These are phyloP conservation scores for Montipora efflorescens DNA, from an alignment of 64 coral and sea anemone species.

Conservation along the genomic window DNA sequence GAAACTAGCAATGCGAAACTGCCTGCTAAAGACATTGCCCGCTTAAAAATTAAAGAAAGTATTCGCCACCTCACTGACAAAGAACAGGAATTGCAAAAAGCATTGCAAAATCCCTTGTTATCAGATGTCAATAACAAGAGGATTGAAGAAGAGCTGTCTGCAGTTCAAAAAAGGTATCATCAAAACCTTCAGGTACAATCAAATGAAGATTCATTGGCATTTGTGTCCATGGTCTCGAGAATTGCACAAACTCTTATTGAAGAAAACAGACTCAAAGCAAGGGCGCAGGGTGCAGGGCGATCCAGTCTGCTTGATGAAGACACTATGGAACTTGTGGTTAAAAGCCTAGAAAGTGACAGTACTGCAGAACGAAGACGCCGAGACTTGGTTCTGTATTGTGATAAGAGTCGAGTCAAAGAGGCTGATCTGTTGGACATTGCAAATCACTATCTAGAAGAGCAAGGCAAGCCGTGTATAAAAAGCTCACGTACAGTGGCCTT, in stretches of 20 bases:
- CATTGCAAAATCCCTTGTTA: not conserved
- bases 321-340: no score
- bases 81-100: not conserved
- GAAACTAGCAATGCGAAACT: constrained; percentile 22
- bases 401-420: no score
- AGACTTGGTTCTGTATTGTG: no score
- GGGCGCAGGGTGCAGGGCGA: constrained; percentile 16
- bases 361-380: no score
- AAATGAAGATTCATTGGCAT: constrained; percentile 10
- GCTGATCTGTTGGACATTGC: no score
- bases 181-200: not conserved
- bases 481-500: no score
- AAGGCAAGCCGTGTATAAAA: no score
- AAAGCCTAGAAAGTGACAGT: no score
- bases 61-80: constrained; percentile 21
- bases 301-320: not conserved
- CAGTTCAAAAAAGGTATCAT: not conserved
- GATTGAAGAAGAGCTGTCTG: constrained; percentile 14
- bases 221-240: constrained; percentile 18
- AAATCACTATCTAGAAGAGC: no score
- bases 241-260: constrained; percentile 27
- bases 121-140: constrained; percentile 20
- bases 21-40: constrained; percentile 14
- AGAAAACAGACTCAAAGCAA: constrained; percentile 25
- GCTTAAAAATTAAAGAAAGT: constrained; percentile 20